Percentiles rank a stretch among this genome's conserved stretches.
These are phyloP conservation scores for Macquaria australasica DNA, from an alignment of 2,113 vertebrate species.

Conservation along the genomic window DNA sequence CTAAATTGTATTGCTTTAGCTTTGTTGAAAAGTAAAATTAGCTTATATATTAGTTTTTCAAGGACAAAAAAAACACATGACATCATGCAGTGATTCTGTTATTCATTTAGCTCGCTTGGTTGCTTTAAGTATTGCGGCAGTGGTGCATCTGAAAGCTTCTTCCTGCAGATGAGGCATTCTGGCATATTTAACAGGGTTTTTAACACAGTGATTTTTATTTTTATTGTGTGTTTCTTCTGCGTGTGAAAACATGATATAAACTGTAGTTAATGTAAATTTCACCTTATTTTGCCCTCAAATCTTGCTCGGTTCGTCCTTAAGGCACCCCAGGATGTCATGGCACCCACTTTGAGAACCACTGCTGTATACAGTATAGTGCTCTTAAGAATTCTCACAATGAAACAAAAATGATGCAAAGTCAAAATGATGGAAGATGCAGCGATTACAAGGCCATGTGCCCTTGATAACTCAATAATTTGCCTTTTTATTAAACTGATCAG, in stretches of 20 bases:
- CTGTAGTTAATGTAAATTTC: not conserved
- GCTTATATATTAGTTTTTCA: not conserved
- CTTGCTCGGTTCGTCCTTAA: not conserved
- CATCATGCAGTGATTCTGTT: not conserved
- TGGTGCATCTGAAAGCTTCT: not conserved
- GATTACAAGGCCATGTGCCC: not conserved
- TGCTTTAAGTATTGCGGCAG: not conserved
- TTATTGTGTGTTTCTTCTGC: not conserved
- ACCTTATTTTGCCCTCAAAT: not conserved
- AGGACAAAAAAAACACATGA: not conserved
- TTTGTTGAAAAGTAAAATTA: not conserved
- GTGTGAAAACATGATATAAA: not conserved
- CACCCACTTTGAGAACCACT: not conserved
- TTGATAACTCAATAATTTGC: conserved; percentile 3
- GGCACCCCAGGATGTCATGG: not conserved
- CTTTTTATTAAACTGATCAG: conserved; percentile 4
- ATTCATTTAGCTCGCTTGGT: not conserved
- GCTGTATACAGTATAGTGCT: not conserved
- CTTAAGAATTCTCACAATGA: not conserved
- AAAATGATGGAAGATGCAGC: not conserved
- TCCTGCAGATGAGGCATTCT: not conserved
- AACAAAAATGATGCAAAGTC: not conserved
- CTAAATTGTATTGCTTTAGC: not conserved
- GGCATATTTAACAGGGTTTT: not conserved
- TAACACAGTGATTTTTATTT: not conserved